Conservation (phyloP, 2,888 invertebrate genomes). For the Eustalomyia histrio region DNA sequence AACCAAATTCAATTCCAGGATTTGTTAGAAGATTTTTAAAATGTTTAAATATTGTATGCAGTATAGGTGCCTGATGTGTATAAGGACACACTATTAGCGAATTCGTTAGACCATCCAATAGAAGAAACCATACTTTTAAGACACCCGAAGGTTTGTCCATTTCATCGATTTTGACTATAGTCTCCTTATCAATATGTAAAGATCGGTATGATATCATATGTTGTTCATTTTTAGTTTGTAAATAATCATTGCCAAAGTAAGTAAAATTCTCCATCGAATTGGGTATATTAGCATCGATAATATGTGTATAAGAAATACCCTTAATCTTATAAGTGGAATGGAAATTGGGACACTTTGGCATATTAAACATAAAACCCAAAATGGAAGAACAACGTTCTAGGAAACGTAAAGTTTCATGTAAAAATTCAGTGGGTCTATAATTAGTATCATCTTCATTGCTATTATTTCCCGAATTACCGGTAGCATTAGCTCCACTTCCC, state of each 20-base stretch:
- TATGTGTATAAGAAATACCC: slow-evolving; percentile 87
- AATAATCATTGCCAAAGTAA: slow-evolving; percentile 83
- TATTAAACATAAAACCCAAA: slow-evolving; percentile 93
- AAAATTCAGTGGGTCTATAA: slow-evolving; percentile 79
- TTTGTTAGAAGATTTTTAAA: slow-evolving; percentile 87
- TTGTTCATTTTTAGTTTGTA: slow-evolving; percentile 83
- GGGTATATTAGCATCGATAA: slow-evolving; percentile 92
- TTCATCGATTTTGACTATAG: slow-evolving; percentile 79
- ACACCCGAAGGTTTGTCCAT: slow-evolving; percentile 91
- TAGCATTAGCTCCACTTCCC: slow-evolving; percentile 86
- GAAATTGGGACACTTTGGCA: slow-evolving; percentile 96
- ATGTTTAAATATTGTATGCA: slow-evolving; percentile 93
- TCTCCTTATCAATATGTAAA: slow-evolving; percentile 79
- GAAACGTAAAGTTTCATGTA: slow-evolving; percentile 89
- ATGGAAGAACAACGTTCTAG: slow-evolving; percentile 92
- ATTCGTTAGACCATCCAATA: slow-evolving; percentile 91
- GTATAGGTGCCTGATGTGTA: slow-evolving; percentile 91
- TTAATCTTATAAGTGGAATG: slow-evolving; percentile 92
- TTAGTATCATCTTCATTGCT: slow-evolving; percentile 82
- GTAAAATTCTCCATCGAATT: slow-evolving; percentile 85
- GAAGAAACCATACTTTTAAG: slow-evolving; percentile 93
- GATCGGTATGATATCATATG: slow-evolving; percentile 81
- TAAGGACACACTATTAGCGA: slow-evolving; percentile 92
- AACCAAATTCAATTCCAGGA: slow-evolving; percentile 93
- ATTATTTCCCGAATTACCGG: slow-evolving; percentile 78